A percentile compares a stretch with the other conserved stretches of the same genome.
Evolutionary conservation across 2,113 vertebrate species (phyloP).

Genomic region (Pitta sordida): DNA sequence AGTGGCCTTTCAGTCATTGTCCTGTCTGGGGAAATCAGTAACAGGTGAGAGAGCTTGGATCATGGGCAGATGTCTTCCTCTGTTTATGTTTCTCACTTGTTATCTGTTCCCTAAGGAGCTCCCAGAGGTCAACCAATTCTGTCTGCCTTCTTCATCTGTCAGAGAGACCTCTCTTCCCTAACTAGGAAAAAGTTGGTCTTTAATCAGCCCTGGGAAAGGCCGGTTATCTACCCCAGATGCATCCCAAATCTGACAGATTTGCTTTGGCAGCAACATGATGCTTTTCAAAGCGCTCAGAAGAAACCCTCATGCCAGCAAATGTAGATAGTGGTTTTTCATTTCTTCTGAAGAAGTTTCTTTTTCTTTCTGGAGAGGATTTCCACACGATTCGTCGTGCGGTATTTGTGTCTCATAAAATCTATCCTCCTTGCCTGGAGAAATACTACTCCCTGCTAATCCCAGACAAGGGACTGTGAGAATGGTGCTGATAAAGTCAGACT

Average conservation of each 20-base stretch:
- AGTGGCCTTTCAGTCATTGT: neutral
- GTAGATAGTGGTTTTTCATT: neutral
- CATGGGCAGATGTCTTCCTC: neutral
- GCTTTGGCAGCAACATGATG: neutral
- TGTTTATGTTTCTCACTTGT: neutral
- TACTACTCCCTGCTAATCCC: neutral
- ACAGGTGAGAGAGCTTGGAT: neutral
- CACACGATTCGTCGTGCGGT: neutral
- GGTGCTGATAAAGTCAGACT: neutral
- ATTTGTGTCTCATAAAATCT: neutral
- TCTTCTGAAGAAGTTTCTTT: neutral
- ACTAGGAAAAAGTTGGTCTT: neutral
- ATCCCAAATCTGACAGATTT: neutral
- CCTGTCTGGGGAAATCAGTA: constrained; percentile 16
- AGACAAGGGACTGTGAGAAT: neutral
- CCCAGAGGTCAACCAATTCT: neutral
- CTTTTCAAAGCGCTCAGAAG: neutral
- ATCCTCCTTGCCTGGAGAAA: neutral
- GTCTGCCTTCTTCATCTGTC: neutral
- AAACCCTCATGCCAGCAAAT: neutral
- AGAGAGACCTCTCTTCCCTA: neutral
- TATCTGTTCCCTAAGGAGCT: neutral
- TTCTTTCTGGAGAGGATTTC: neutral
- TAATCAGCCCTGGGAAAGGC: neutral
- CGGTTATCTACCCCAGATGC: neutral